These are phyloP conservation scores for Acanthurus leucopareius DNA, from an alignment of 2,797 vertebrate genomes.

Conservation along the genomic window DNA sequence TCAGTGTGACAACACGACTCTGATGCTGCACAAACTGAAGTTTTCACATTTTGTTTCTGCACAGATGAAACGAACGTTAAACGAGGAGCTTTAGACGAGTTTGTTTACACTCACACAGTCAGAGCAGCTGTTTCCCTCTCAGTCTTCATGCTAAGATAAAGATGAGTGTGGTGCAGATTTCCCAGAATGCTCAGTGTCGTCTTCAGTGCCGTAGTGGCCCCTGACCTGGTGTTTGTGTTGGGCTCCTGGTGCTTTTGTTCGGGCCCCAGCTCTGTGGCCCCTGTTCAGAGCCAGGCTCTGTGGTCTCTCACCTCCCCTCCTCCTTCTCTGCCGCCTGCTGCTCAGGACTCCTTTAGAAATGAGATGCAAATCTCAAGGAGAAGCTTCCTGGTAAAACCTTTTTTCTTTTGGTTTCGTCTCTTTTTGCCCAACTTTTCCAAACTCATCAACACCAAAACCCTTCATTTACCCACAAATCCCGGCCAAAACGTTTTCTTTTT, in stretches of 20 bases:
- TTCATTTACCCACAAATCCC: background rate
- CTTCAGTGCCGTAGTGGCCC: background rate
- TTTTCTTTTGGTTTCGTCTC: conserved; percentile 33
- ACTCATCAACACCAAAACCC: background rate
- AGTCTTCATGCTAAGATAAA: background rate
- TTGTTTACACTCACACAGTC: too few relatives aligned
- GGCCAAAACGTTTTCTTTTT: background rate
- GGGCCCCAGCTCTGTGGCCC: conserved; percentile 16
- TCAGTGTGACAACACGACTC: background rate
- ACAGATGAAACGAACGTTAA: too few relatives aligned
- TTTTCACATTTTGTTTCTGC: too few relatives aligned
- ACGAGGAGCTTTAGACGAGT: too few relatives aligned
- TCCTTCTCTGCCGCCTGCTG: conserved; percentile 65
- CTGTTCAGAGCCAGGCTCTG: conserved; percentile 32
- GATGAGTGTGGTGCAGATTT: background rate
- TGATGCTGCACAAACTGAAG: background rate
- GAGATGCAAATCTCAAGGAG: conserved; percentile 78
- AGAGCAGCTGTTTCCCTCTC: too few relatives aligned
- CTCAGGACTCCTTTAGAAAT: conserved; percentile 80
- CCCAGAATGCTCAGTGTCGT: too few relatives aligned
- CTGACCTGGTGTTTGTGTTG: background rate
- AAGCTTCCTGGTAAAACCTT: conserved; percentile 73
- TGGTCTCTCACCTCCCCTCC: conserved; percentile 57
- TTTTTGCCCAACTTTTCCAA: conserved; percentile 20
- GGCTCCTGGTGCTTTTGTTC: background rate